A percentile compares a stretch with the other conserved stretches of the same genome.
Conservation (phyloP, 2,888 invertebrate species). For the Selenia dentaria region DNA sequence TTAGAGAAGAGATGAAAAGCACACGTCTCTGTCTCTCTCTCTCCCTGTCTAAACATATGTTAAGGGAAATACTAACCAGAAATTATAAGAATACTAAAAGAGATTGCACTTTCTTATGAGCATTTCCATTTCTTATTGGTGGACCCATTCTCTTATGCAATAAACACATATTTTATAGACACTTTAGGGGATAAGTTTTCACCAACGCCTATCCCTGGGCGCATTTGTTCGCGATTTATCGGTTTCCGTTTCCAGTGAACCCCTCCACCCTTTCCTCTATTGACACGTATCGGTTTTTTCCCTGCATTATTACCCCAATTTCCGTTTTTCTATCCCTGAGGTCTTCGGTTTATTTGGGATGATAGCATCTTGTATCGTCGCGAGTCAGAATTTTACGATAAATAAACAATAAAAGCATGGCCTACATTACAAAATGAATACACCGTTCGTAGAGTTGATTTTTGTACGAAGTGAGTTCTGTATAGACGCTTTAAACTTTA, state of each 20-base stretch:
- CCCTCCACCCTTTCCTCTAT: slow-evolving; percentile 29
- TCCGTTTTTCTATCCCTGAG: slow-evolving; percentile 26
- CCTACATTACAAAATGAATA: too few relatives aligned
- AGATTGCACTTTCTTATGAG: slow-evolving; percentile 11
- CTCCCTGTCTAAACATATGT: too few relatives aligned
- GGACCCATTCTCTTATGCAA: slow-evolving; percentile 18
- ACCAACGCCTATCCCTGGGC: slow-evolving; percentile 23
- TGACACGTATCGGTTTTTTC: slow-evolving; percentile 34
- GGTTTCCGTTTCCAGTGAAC: slow-evolving; percentile 27
- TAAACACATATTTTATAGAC: slow-evolving; percentile 26
- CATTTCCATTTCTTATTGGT: slow-evolving; percentile 16
- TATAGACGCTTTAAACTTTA: too few relatives aligned
- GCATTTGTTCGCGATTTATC: slow-evolving; percentile 34
- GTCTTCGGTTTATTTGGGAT: slow-evolving; percentile 12
- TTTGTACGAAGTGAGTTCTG: too few relatives aligned
- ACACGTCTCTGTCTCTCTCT: too few relatives aligned
- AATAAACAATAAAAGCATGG: too few relatives aligned
- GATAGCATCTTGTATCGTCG: slow-evolving; percentile 14
- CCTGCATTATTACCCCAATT: slow-evolving; percentile 31
- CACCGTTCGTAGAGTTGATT: too few relatives aligned
- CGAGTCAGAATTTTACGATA: too few relatives aligned
- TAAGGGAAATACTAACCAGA: slow-evolving; percentile 6
- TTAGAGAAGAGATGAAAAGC: too few relatives aligned
- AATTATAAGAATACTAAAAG: too few relatives aligned
- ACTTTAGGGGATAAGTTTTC: slow-evolving; percentile 25